Percentiles rank a stretch among this genome's conserved stretches.
Evolutionary conservation across 2,113 vertebrate species (phyloP).

Genomic region (Hyla sarda): DNA sequence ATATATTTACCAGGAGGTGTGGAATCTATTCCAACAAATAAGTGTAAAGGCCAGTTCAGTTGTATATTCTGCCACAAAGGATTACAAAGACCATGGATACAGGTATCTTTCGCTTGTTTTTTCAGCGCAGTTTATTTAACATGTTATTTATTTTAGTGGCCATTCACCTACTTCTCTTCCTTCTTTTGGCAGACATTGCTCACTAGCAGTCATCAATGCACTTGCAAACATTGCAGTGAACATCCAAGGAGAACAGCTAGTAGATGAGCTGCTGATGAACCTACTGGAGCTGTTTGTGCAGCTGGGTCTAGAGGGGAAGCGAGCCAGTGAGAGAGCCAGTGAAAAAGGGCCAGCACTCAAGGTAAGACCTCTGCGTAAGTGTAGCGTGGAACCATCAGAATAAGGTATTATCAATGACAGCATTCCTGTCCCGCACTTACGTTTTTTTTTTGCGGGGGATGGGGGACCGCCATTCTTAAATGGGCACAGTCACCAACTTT

Average conservation of each 20-base stretch:
- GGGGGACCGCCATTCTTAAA: too few species aligned
- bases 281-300: constrained; percentile 95
- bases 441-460: too few species aligned
- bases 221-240: constrained; percentile 96
- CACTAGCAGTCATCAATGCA: constrained; percentile 94
- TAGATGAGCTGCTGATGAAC: constrained; percentile 94
- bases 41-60: constrained; percentile 96
- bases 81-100: constrained; percentile 93
- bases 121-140: not conserved
- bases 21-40: constrained; percentile 98
- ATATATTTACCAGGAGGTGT: constrained; percentile 98
- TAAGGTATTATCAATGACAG: not conserved
- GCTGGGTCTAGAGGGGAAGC: constrained; percentile 94
- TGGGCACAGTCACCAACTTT: too few species aligned
- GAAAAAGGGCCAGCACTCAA: constrained; percentile 93
- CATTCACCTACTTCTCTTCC: not conserved
- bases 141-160: not conserved
- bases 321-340: constrained; percentile 93
- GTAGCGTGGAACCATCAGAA: not conserved
- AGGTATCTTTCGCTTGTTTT: constrained; percentile 72
- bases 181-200: constrained; percentile 84
- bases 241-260: constrained; percentile 90
- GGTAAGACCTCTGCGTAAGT: constrained; percentile 69
- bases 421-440: too few species aligned
- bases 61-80: constrained; percentile 94